Conservation (phyloP, 2,113 vertebrate species). For the Equus quagga region DNA sequence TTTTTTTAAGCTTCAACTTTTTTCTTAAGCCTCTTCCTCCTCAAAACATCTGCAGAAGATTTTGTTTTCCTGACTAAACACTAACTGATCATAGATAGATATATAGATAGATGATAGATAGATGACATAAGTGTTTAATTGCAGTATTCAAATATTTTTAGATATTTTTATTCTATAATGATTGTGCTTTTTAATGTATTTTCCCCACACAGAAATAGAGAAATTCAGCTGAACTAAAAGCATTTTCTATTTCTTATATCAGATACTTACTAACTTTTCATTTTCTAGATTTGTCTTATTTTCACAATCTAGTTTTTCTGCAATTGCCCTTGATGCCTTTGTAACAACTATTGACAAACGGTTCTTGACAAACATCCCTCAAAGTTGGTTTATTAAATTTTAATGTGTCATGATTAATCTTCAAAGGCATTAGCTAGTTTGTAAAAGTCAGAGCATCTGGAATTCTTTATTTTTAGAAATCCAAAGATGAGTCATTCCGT, state of each 20-base stretch:
- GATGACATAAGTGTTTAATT: neutral
- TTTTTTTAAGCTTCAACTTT: neutral
- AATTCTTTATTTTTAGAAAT: conserved; percentile 18
- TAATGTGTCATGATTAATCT: neutral
- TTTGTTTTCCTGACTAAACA: neutral
- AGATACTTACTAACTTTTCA: neutral
- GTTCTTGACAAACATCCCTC: neutral
- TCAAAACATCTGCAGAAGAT: neutral
- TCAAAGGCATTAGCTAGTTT: neutral
- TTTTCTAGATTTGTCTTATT: neutral
- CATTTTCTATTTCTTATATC: neutral
- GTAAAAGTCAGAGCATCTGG: neutral
- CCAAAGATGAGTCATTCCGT: neutral
- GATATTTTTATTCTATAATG: neutral
- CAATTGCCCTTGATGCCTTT: neutral
- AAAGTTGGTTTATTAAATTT: neutral
- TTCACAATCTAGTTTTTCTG: neutral
- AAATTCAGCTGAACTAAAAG: neutral
- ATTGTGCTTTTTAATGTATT: neutral
- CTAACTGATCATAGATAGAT: neutral
- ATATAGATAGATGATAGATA: too few species aligned
- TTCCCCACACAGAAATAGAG: neutral
- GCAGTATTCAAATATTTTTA: neutral
- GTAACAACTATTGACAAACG: too few species aligned
- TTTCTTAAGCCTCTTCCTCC: neutral